phyloP scores from a whole-genome alignment of 1,140 invertebrate species.

The Cotesia vestalis region DNA sequence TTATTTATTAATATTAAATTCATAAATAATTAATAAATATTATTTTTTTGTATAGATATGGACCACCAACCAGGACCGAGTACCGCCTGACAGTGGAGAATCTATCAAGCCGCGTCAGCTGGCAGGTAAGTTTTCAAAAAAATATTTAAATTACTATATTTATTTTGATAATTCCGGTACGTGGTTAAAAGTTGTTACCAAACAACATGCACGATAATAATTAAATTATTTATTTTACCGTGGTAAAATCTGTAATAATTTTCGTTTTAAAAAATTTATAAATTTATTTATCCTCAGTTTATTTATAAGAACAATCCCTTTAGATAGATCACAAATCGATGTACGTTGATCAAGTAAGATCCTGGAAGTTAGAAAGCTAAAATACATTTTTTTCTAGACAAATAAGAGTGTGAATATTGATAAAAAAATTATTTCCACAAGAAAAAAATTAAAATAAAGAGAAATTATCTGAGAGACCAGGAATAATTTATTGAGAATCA shows the following conservation, averaged over 20 bases:
- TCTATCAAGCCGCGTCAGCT: constrained; percentile 95
- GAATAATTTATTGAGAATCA: neutral
- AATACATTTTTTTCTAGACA: constrained; percentile 5
- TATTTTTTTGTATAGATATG: constrained; percentile 80
- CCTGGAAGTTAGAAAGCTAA: constrained; percentile 49
- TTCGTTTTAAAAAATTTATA: constrained; percentile 5
- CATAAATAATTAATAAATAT: constrained; percentile 30
- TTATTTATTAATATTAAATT: constrained; percentile 20
- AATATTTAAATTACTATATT: constrained; percentile 7
- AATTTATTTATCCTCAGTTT: constrained; percentile 19
- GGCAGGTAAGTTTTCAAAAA: constrained; percentile 84
- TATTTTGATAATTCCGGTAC: neutral
- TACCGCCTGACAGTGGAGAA: constrained; percentile 97
- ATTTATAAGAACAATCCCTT: constrained; percentile 19
- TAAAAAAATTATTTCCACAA: neutral
- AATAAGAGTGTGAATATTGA: neutral
- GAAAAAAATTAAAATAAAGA: no score
- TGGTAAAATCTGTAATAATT: constrained; percentile 19
- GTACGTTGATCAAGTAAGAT: constrained; percentile 68
- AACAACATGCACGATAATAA: constrained; percentile 19
- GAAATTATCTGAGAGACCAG: neutral
- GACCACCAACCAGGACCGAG: constrained; percentile 95
- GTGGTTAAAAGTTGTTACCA: neutral
- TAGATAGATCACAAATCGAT: constrained; percentile 46
- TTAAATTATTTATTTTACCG: no score